These are phyloP conservation scores for Rallus limicola DNA, from an alignment of 2,113 vertebrate genomes.

Conservation along the genomic window DNA sequence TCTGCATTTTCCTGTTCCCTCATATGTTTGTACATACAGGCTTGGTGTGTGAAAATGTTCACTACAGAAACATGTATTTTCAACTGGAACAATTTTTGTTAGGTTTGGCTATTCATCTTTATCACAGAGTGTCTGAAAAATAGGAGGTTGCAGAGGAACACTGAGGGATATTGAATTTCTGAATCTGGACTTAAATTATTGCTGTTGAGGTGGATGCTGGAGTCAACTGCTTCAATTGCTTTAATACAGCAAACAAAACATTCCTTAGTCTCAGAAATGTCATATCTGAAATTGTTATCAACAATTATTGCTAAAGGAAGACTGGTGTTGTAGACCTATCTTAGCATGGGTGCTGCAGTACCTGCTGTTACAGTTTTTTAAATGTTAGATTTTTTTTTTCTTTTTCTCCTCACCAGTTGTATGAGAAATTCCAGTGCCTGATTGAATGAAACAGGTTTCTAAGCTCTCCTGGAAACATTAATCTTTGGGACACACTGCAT, in stretches of 20 bases:
- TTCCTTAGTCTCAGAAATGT: neutral
- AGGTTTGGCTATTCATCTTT: neutral
- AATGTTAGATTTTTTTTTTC: neutral
- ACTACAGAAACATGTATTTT: neutral
- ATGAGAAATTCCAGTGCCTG: neutral
- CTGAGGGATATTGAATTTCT: neutral
- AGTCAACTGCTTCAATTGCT: neutral
- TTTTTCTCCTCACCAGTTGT: accelerated
- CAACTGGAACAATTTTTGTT: neutral
- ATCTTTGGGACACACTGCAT: constrained; percentile 22
- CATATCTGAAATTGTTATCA: neutral
- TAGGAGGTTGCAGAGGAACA: neutral
- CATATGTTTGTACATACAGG: neutral
- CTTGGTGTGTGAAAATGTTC: neutral
- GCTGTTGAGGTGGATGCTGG: neutral
- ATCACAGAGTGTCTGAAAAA: neutral
- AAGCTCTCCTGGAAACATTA: constrained; percentile 30
- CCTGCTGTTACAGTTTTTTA: neutral
- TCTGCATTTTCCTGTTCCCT: neutral
- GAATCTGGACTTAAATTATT: neutral
- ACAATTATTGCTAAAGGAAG: neutral
- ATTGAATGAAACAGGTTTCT: constrained; percentile 7
- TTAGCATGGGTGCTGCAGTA: neutral
- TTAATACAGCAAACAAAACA: neutral
- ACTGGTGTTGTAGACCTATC: neutral